Conservation (phyloP, 2,888 invertebrate genomes). For the Holacanthella duospinosa region DNA sequence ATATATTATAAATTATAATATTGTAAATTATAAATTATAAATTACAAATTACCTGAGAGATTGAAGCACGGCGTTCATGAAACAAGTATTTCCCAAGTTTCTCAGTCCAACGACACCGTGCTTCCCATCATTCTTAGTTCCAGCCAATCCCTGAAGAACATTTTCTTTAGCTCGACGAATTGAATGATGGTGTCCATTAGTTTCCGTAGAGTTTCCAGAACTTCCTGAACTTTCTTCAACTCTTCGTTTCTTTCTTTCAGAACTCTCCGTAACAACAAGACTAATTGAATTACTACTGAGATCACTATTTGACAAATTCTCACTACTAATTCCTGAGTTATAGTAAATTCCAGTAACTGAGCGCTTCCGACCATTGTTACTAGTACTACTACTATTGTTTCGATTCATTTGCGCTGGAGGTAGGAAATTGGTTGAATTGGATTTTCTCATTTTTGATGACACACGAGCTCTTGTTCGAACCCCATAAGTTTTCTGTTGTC, state of each 20-base stretch:
- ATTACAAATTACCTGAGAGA: constrained; percentile 49
- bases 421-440: not conserved
- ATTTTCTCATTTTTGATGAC: too few relatives aligned
- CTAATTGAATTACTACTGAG: constrained; percentile 2
- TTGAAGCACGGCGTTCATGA: constrained; percentile 75
- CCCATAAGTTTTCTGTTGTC: too few relatives aligned
- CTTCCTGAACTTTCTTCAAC: not conserved
- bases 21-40: not conserved
- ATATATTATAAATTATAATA: not conserved
- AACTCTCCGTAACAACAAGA: not conserved
- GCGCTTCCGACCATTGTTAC: not conserved
- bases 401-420: too few relatives aligned
- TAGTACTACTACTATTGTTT: too few relatives aligned
- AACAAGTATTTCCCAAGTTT: constrained; percentile 74
- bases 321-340: not conserved
- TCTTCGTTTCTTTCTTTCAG: constrained; percentile 7
- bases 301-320: constrained; percentile 8
- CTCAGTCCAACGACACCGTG: constrained; percentile 61
- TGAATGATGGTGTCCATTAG: not conserved
- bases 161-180: constrained; percentile 6
- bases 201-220: not conserved
- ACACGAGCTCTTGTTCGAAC: too few relatives aligned
- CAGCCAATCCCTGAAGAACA: not conserved
- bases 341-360: not conserved
- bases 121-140: constrained; percentile 41